Evolutionary conservation across 2,113 vertebrate species (phyloP), one percentile per base, ranked within the genome.

Genomic region (Chelonoidis abingdonii): DNA sequence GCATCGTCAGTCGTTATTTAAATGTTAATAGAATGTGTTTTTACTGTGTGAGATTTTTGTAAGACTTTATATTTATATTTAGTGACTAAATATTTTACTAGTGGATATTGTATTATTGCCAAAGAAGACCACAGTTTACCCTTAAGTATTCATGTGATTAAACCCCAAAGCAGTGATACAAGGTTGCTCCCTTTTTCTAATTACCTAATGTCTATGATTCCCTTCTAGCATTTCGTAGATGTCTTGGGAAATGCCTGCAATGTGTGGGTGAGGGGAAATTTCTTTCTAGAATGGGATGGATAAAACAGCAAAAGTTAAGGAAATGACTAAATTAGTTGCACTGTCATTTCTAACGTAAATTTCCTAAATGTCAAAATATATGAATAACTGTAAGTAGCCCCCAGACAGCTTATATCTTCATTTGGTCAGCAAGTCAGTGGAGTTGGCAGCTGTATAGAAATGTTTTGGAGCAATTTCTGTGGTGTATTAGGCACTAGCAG

Each of bases 361-460:
- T n/a, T n/a, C n/a, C n/a, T n/a, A n/a, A n/a, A n/a, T n/a, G n/a
- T n/a, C n/a, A n/a, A n/a, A n/a, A n/a, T n/a, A n/a, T n/a, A n/a
- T n/a, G 10, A 47, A 35, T 94, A 25, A 91, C 75, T 96, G 93
- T 56, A 84, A 86, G 72, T 75, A 62, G 89, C 78, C 89, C 22
- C 16, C 38, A 95, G 69, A n/a, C 72, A 88, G 25, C 38, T 86
- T 82, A 49, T 54, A 54, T 84, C 72, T 19, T 90, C 75, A 13
- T 80, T 83, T 75, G 69, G 44, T 50, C 79, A 95, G 72, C 22
- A 91, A 49, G 75, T 93, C 78, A 89, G 53, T 29, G 50, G 94
- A 89, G 27, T 97, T 94, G 81, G 56, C 80, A 95, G 85, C 87
- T 94, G 76, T 81, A 94, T 83, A 83, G 80, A 89, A 94, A 92